Base-by-base conservation (phyloP, 2,888 invertebrate species). In the Eristalis tenax region DNA sequence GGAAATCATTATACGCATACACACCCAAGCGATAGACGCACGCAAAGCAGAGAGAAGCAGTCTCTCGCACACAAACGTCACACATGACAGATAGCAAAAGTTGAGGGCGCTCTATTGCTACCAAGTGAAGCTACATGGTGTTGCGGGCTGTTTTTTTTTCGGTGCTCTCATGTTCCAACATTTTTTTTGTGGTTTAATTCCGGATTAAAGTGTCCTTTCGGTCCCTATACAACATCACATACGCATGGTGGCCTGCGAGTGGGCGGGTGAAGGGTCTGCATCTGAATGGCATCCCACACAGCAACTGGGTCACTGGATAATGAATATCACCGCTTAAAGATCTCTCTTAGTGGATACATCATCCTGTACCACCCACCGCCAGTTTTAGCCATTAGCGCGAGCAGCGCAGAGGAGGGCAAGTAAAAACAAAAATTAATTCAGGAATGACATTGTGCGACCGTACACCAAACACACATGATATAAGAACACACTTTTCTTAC, bases 1-100 rank as follows among this genome's bases (percentile, higher is more conserved):
- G 91, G 92, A 92, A 92, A 92, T 90, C 90, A 91, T 83, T 80
- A 83, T 79, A 79, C 87, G 83, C 71, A 80, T 43, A 74, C 61
- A 68, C 63, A 35, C 61, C 61, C 28, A 18, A 28, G 63, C 68
- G 18, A 4, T 18, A 50, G 50, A 18, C 71, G 75, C 87, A 87
- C 80, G 71, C 79, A 86, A 68, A 23, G 28, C 23, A 56, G 73
- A 40, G 59, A 66, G 70, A 43, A 69, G 74, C 73, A 77, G 69
- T 75, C 83, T 80, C 79, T 75, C 80, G 70, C 61, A 75, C 63
- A 66, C 66, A 83, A 83, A 75, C 86, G 74, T 79, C 83, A 79
- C 73, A 86, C 56, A 63, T 73, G 82, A 77, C 68, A 82, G 81
- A 84, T 71, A 70, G 75, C 71, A 77, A 71, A 63, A 50, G 50